Evolutionary conservation across 1,140 invertebrate genomes (phyloP), one percentile per base, ranked within the genome.

Genomic region (Brachionus plicatilis): DNA sequence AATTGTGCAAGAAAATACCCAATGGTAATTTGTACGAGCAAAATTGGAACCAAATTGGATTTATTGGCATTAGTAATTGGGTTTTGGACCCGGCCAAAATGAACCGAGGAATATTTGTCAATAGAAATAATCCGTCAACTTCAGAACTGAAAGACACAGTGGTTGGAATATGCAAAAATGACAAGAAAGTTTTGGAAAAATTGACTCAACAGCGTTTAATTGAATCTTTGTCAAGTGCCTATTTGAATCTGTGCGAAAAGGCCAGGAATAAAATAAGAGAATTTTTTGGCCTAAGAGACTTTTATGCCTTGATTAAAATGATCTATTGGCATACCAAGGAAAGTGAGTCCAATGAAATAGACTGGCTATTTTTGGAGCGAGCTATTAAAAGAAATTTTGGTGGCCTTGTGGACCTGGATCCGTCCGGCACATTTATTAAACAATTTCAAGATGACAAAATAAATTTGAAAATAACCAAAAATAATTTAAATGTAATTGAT

Each of bases 251-350:
- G 11, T 88, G 87, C 82, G 50, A 86, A 82, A 84, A 85, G 43
- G 85, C 86, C n/a, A 47, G 17, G 6, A 50, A 41, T 43, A 85
- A 85, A 24, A 86, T 82, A 72, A 85, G 88, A 78, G 88, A 89
- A 85, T 89, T 89, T 84, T 89, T 88, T 86, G 88, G 88, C 60
- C 85, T 89, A 9, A 85, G 88, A 85, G 88, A 89, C 85, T 89
- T 89, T 83, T 89, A 88, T 85, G 88, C 88, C 86, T 84, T 88
- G 45, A 86, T 88, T 68, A 88, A 88, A 84, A 88, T 88, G 87
- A 85, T 88, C 29, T 87, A 86, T 83, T 80, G 84, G 45, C 86
- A 87, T 86, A 85, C 85, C 14, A 85, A 85, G 9, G 76, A 85
- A 27, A 78, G 75, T 4, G 72, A 85, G 17, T 37, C 79, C 20